A percentile compares a stretch with the other conserved stretches of the same genome.
phyloP scores from a whole-genome alignment of 2,113 vertebrate species.

The Uropsilus gracilis region DNA sequence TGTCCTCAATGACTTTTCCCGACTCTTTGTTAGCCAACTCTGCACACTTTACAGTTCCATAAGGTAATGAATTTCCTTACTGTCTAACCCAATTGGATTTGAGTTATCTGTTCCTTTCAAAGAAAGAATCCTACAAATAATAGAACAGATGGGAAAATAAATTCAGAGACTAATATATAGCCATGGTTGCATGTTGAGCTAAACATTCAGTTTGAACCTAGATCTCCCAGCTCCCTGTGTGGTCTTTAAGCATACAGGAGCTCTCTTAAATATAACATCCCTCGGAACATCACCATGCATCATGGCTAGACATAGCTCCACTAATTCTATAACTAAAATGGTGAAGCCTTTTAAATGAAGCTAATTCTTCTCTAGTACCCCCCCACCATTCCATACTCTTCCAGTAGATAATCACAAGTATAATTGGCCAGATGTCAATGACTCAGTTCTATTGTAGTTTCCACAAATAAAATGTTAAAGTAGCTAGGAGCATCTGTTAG shows the following conservation, averaged over 20 bases:
- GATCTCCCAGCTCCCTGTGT: neutral
- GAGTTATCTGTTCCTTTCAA: neutral
- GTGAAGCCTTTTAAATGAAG: conserved; percentile 29
- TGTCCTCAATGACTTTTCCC: neutral
- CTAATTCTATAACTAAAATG: conserved; percentile 42
- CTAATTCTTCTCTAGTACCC: conserved; percentile 14
- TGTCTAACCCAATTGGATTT: neutral
- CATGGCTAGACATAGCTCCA: neutral
- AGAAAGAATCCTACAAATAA: neutral
- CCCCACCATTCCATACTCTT: conserved; percentile 20
- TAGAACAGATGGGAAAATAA: neutral
- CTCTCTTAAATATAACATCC: neutral
- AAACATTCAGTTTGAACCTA: neutral
- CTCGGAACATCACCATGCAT: neutral
- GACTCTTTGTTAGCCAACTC: neutral
- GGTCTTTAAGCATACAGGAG: neutral
- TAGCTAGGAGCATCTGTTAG: neutral
- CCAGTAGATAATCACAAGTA: neutral
- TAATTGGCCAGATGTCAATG: conserved; percentile 19
- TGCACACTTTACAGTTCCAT: neutral
- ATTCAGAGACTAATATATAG: neutral
- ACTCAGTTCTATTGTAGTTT: conserved; percentile 42
- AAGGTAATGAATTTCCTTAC: neutral
- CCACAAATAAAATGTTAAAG: conserved; percentile 26
- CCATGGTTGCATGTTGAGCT: neutral